A percentile compares a stretch with the other conserved stretches of the same genome.
Evolutionary conservation across 1,140 invertebrate genomes (phyloP).

Genomic region (Laodelphax striatellus): DNA sequence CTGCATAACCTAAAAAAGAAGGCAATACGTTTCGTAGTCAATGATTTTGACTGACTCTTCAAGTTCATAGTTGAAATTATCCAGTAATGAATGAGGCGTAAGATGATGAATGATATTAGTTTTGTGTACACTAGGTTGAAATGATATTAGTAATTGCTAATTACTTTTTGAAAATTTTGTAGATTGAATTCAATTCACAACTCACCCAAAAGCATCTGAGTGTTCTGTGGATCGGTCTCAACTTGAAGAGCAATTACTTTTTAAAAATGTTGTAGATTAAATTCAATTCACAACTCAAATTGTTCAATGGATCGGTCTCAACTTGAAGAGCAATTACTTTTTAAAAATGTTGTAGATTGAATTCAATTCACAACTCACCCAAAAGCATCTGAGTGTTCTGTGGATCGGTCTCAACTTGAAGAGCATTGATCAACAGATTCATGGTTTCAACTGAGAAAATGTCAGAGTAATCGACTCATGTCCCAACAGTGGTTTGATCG

Average conservation of each 20-base stretch:
- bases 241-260: conserved; percentile 56
- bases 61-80: no score
- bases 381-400: conserved; percentile 84
- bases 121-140: no score
- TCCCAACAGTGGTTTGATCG: conserved; percentile 55
- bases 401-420: conserved; percentile 76
- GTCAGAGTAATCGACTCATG: conserved; percentile 35
- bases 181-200: no score
- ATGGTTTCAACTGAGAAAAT: conserved; percentile 74
- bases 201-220: conserved; percentile 74
- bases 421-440: conserved; percentile 73
- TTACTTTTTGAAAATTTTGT: neutral
- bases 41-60: no score
- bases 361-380: conserved; percentile 33
- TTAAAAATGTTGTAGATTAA: neutral
- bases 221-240: conserved; percentile 76
- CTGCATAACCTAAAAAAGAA: no score
- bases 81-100: no score
- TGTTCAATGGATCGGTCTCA: conserved; percentile 76
- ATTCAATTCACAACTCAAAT: conserved; percentile 35
- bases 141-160: no score
- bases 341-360: neutral
- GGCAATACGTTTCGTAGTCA: no score
- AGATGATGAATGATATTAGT: no score
- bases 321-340: conserved; percentile 34